A percentile compares a stretch with the other conserved stretches of the same genome.
Conservation (phyloP, 2,113 vertebrate species). For the Rattus norvegicus region DNA sequence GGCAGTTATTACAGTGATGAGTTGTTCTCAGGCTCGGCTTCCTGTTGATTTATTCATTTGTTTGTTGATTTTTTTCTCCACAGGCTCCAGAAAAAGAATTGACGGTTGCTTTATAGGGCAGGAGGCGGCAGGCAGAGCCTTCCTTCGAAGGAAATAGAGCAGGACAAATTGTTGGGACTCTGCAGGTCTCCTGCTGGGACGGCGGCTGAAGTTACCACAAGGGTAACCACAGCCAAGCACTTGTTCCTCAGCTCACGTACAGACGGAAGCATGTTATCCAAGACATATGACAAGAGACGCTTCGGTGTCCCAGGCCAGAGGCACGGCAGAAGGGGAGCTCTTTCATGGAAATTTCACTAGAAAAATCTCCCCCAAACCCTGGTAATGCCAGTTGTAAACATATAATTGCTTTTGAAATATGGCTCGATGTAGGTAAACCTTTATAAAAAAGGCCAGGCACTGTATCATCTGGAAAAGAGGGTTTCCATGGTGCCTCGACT, state of each 20-base stretch:
- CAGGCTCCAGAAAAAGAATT: neutral
- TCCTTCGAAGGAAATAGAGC: neutral
- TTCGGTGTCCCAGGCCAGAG: neutral
- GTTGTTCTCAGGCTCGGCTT: conserved; percentile 20
- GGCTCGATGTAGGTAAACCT: neutral
- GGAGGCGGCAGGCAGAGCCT: neutral
- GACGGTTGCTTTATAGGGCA: conserved; percentile 28
- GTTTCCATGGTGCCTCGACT: neutral
- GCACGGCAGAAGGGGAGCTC: neutral
- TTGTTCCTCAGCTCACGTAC: neutral
- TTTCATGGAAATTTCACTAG: neutral
- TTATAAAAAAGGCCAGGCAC: neutral
- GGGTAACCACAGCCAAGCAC: neutral
- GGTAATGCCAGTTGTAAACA: neutral
- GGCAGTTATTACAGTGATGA: conserved; percentile 30
- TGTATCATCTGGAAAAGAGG: neutral
- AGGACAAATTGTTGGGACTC: neutral
- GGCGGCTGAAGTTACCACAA: neutral
- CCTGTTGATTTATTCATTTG: conserved; percentile 67
- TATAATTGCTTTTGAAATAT: neutral
- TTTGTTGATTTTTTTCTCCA: conserved; percentile 53
- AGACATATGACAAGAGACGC: neutral
- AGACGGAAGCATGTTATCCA: neutral
- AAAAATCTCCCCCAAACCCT: neutral
- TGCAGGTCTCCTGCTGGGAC: neutral